Evolutionary conservation across 2,113 vertebrate genomes (phyloP).

Genomic region (Carollia perspicillata): DNA sequence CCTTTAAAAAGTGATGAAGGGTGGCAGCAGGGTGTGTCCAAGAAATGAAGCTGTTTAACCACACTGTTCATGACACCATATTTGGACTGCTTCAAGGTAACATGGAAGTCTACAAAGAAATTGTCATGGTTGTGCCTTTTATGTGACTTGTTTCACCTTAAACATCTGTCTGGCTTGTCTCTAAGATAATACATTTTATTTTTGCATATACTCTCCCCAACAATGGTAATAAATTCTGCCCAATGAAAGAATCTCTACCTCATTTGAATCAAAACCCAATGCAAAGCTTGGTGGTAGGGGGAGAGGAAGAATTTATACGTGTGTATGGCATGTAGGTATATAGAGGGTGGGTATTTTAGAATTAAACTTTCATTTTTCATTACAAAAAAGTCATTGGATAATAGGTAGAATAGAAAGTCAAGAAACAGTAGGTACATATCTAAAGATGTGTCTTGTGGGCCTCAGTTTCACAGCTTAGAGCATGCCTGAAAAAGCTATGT

Average conservation of each 20-base stretch:
- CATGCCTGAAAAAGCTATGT: background rate
- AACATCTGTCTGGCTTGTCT: background rate
- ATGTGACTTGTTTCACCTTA: background rate
- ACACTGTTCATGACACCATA: background rate
- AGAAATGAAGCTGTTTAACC: background rate
- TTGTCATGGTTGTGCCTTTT: background rate
- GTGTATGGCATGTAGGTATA: background rate
- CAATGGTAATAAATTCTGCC: background rate
- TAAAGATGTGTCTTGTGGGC: background rate
- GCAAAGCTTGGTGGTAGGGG: background rate
- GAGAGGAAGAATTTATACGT: background rate
- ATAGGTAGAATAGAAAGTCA: background rate
- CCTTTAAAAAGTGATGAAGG: background rate
- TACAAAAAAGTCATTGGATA: background rate
- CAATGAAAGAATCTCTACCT: background rate
- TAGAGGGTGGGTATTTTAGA: background rate
- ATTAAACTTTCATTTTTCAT: background rate
- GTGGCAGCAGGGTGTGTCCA: background rate
- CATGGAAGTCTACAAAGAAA: background rate
- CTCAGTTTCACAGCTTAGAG: background rate
- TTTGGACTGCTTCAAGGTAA: background rate
- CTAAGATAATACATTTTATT: background rate
- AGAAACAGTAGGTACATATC: background rate
- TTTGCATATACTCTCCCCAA: background rate
- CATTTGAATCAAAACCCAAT: background rate